These are phyloP conservation scores for Leucophenga maculata DNA, from an alignment of 2,888 invertebrate genomes.

Conservation along the genomic window DNA sequence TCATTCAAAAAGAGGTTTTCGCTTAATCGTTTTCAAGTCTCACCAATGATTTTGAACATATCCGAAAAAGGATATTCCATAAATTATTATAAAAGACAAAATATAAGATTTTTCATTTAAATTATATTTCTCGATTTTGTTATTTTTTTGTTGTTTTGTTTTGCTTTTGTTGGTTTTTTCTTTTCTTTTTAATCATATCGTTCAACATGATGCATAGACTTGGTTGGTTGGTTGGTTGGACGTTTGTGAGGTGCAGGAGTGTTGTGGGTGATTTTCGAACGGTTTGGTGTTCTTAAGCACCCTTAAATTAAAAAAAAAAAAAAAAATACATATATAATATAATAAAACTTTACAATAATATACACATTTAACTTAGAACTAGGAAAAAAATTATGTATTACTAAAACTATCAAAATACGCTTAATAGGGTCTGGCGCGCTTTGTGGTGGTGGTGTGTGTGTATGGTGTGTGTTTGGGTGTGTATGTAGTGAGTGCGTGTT, in stretches of 20 bases:
- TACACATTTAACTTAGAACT: conserved; percentile 35
- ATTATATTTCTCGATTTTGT: conserved; percentile 16
- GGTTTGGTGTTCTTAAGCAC: conserved; percentile 45
- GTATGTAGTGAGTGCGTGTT: neutral
- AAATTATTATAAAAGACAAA: too few relatives aligned
- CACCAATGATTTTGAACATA: too few relatives aligned
- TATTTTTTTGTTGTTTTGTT: conserved; percentile 27
- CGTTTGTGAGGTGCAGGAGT: too few relatives aligned
- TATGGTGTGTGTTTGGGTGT: too few relatives aligned
- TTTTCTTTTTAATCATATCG: conserved; percentile 25
- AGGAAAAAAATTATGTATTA: conserved; percentile 19
- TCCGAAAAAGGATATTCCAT: too few relatives aligned
- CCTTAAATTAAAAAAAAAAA: conserved; percentile 47
- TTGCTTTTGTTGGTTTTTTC: conserved; percentile 28
- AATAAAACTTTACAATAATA: conserved; percentile 28
- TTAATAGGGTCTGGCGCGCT: neutral
- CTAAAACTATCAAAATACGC: conserved; percentile 19
- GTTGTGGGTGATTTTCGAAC: neutral
- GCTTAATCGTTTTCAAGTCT: too few relatives aligned
- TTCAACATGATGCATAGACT: too few relatives aligned
- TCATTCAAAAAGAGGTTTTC: too few relatives aligned
- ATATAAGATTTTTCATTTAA: conserved; percentile 22
- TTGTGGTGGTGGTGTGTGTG: too few relatives aligned
- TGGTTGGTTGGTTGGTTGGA: too few relatives aligned
- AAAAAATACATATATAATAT: conserved; percentile 33